Percentiles rank a stretch among this genome's conserved stretches.
Evolutionary conservation across 2,113 vertebrate genomes (phyloP).

Genomic region (Tragulus kanchil): DNA sequence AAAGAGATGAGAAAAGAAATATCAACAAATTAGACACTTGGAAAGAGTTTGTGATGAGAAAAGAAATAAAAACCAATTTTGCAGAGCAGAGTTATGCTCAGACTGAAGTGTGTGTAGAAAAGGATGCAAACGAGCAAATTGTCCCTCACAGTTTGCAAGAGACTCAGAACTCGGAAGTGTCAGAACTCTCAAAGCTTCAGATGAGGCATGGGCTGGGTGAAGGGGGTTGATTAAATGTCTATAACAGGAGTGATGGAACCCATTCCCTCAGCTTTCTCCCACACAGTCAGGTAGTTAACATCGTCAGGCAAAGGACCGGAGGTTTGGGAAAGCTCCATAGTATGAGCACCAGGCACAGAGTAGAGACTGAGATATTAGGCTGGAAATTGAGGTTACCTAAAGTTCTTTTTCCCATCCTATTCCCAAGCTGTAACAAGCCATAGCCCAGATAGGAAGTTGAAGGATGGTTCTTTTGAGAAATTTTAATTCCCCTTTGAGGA

Average conservation of each 20-base stretch:
- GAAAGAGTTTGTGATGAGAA: conserved; percentile 4
- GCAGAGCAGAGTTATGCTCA: not conserved
- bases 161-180: not conserved
- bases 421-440: not conserved
- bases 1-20: conserved; percentile 4
- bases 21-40: conserved; percentile 6
- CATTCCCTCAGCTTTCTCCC: not conserved
- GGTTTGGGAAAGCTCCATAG: not conserved
- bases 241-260: not conserved
- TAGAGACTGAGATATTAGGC: not conserved
- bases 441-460: not conserved
- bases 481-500: not conserved
- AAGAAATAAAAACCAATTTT: not conserved
- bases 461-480: not conserved
- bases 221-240: not conserved
- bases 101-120: not conserved
- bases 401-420: not conserved
- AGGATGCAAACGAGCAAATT: not conserved
- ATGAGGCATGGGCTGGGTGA: not conserved
- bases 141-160: not conserved
- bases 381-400: not conserved
- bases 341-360: not conserved
- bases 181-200: not conserved
- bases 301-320: not conserved
- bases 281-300: not conserved